phyloP scores from a whole-genome alignment of 2,888 invertebrate species.

The Xylota sylvarum region DNA sequence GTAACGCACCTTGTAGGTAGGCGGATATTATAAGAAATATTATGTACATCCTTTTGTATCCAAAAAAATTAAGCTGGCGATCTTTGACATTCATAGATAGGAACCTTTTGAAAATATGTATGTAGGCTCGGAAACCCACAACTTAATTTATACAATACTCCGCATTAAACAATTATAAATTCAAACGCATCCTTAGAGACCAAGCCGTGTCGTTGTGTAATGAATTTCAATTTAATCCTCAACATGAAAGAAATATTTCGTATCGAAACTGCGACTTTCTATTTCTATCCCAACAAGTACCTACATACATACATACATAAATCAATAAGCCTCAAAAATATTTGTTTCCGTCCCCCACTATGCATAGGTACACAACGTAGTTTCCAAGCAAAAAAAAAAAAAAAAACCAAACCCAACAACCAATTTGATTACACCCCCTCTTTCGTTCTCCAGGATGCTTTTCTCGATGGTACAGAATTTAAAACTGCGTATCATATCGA shows the following conservation, averaged over 20 bases:
- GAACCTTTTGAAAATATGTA: too few species aligned
- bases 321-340: conserved; percentile 2
- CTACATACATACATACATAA: background rate
- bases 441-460: conserved; percentile 24
- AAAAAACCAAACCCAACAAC: background rate
- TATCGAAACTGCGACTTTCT: conserved; percentile 2
- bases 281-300: background rate
- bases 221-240: too few species aligned
- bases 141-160: too few species aligned
- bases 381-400: background rate
- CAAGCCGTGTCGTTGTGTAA: too few species aligned
- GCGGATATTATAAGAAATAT: too few species aligned
- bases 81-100: too few species aligned
- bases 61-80: too few species aligned
- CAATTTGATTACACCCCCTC: conserved; percentile 1
- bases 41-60: too few species aligned
- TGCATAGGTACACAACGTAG: background rate
- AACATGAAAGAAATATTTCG: background rate
- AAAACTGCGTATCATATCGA: conserved; percentile 4
- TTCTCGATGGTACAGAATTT: background rate
- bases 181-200: too few species aligned
- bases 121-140: too few species aligned
- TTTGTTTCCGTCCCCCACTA: background rate
- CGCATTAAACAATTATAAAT: too few species aligned
- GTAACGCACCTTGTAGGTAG: too few species aligned